A percentile compares a stretch with the other conserved stretches of the same genome.
Evolutionary conservation across 1,140 invertebrate species (phyloP).

Genomic region (Nebria ingens): DNA sequence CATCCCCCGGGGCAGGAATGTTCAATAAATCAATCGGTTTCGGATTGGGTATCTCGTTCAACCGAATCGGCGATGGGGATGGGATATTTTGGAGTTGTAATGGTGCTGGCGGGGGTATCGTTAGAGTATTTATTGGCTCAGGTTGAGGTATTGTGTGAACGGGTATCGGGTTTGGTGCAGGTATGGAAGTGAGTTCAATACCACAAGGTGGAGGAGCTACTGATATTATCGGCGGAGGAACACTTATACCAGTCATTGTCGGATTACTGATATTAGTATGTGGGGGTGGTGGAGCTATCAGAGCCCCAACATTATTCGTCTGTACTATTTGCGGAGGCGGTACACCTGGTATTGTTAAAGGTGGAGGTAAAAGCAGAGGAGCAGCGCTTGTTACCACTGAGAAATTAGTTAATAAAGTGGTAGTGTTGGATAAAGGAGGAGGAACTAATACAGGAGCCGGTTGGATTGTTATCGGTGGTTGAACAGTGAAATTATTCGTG

Average conservation of each 20-base stretch:
- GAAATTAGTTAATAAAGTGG: background rate
- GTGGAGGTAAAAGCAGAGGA: constrained; percentile 24
- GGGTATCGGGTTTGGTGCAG: constrained; percentile 33
- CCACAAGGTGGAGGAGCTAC: constrained; percentile 15
- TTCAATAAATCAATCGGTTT: constrained; percentile 30
- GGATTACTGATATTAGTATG: constrained; percentile 26
- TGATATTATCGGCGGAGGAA: constrained; percentile 33
- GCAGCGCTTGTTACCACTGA: constrained; percentile 14
- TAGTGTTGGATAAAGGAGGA: background rate
- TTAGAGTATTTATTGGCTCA: constrained; percentile 30
- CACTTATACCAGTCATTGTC: constrained; percentile 26
- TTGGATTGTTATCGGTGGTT: background rate
- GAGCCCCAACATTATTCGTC: constrained; percentile 15
- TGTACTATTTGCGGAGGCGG: constrained; percentile 30
- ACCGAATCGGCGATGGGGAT: constrained; percentile 34
- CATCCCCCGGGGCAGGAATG: constrained; percentile 30
- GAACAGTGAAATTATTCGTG: background rate
- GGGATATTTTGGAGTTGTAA: constrained; percentile 41
- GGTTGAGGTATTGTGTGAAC: constrained; percentile 34
- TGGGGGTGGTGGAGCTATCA: constrained; percentile 25
- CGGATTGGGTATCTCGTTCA: constrained; percentile 33
- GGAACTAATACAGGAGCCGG: background rate
- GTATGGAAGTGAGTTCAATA: constrained; percentile 29
- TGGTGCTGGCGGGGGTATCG: constrained; percentile 37
- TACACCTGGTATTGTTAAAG: constrained; percentile 31